These are phyloP conservation scores for Troides aeacus DNA, from an alignment of 2,888 invertebrate species.

Conservation along the genomic window DNA sequence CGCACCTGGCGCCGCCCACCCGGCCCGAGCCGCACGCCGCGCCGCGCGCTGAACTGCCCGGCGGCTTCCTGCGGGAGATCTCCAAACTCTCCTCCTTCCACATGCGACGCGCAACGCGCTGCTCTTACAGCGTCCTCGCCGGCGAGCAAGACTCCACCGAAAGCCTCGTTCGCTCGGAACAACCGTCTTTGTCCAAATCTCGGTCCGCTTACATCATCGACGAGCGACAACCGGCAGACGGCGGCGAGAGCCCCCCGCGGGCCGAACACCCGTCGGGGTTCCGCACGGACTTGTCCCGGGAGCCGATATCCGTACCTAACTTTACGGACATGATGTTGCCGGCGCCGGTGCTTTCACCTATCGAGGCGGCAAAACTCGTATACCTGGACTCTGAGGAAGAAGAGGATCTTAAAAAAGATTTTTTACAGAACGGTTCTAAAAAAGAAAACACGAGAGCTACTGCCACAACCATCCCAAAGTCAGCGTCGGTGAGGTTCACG, in stretches of 20 bases:
- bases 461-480: slow-evolving; percentile 78
- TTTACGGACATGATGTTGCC: slow-evolving; percentile 83
- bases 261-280: slow-evolving; percentile 49
- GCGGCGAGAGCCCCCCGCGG: slow-evolving; percentile 51
- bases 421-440: slow-evolving; percentile 29
- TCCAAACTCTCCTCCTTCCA: slow-evolving; percentile 86
- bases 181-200: slow-evolving; percentile 74
- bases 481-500: slow-evolving; percentile 81
- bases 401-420: slow-evolving; percentile 56
- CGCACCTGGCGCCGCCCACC: slow-evolving; percentile 37
- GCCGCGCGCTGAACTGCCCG: slow-evolving; percentile 62
- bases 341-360: slow-evolving; percentile 83
- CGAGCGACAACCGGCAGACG: slow-evolving; percentile 54
- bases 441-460: slow-evolving; percentile 42
- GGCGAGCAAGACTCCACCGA: slow-evolving; percentile 84
- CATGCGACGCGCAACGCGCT: slow-evolving; percentile 83
- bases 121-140: slow-evolving; percentile 85
- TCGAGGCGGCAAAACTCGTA: slow-evolving; percentile 84
- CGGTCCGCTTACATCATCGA: slow-evolving; percentile 81
- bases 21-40: slow-evolving; percentile 35
- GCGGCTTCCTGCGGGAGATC: slow-evolving; percentile 82
- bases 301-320: slow-evolving; percentile 87
- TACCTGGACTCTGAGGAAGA: slow-evolving; percentile 86
- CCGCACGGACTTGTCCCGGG: slow-evolving; percentile 77
- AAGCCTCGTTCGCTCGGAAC: slow-evolving; percentile 71